A percentile compares a stretch with the other conserved stretches of the same genome.
These are phyloP conservation scores for Halcyon leucocephala DNA, from an alignment of 2,797 vertebrate genomes.

Conservation along the genomic window DNA sequence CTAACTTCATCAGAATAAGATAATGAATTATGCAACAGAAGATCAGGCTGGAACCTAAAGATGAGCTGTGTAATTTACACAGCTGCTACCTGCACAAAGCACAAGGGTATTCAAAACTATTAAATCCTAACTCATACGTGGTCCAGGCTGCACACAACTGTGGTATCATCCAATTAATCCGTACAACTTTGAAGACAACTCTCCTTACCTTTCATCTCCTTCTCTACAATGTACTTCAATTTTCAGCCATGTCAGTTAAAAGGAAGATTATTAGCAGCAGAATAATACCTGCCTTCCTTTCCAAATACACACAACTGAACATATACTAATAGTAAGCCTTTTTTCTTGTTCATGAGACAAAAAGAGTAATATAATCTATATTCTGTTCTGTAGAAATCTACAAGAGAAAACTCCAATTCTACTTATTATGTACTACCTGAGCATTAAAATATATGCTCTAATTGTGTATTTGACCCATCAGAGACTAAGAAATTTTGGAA, in stretches of 20 bases:
- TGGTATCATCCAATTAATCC: neutral
- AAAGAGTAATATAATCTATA: neutral
- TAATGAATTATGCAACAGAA: conserved; percentile 4
- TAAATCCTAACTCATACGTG: fast-evolving
- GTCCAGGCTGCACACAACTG: neutral
- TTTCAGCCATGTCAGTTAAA: neutral
- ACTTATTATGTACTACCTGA: neutral
- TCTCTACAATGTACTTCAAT: neutral
- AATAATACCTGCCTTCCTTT: neutral
- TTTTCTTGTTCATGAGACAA: neutral
- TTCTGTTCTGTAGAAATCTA: neutral
- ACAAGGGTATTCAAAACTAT: neutral
- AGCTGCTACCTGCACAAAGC: neutral
- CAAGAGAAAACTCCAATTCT: neutral
- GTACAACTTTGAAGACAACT: neutral
- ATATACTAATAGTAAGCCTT: neutral
- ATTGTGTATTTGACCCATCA: neutral
- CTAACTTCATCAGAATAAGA: conserved; percentile 1
- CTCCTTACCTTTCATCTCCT: neutral
- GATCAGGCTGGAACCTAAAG: neutral
- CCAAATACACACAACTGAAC: neutral
- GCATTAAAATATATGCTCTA: neutral
- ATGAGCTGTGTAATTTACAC: neutral
- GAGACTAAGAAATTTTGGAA: neutral
- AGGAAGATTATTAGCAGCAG: neutral